Percentiles rank a stretch among this genome's conserved stretches.
These are phyloP conservation scores for Circaetus cinerascens DNA, from an alignment of 2,113 vertebrate species.

Conservation along the genomic window DNA sequence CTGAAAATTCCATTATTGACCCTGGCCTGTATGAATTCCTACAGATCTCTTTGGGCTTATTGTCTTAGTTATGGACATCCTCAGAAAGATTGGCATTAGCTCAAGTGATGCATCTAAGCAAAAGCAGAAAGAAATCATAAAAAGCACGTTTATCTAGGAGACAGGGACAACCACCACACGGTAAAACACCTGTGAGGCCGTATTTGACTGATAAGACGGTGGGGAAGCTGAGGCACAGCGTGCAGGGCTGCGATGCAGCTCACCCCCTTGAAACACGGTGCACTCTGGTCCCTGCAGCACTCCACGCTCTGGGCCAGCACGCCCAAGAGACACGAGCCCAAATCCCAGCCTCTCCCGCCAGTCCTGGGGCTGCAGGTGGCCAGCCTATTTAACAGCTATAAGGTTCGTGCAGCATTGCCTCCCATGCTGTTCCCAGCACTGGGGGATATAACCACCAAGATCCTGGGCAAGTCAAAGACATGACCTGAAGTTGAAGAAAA, in stretches of 20 bases:
- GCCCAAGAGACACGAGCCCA: neutral
- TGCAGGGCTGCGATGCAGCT: neutral
- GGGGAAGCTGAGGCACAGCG: neutral
- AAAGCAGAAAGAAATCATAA: neutral
- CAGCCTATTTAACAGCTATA: neutral
- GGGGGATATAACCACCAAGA: neutral
- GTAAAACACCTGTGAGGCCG: neutral
- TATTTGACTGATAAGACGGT: rapidly evolving
- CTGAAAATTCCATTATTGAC: neutral
- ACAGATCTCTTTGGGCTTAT: neutral
- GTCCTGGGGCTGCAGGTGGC: neutral
- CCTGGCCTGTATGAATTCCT: neutral
- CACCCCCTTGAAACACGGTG: neutral
- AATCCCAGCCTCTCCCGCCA: neutral
- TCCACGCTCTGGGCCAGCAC: neutral
- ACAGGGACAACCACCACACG: neutral
- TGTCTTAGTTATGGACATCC: neutral
- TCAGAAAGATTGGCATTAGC: neutral
- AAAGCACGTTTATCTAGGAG: neutral
- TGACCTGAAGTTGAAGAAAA: neutral
- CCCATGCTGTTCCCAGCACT: neutral
- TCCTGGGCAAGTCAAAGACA: neutral
- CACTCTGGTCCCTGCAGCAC: rapidly evolving
- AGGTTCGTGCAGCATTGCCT: neutral
- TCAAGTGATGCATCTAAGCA: neutral